These are phyloP conservation scores for Cyprichromis sp. DNA, from an alignment of 2,113 vertebrate genomes.

Conservation along the genomic window DNA sequence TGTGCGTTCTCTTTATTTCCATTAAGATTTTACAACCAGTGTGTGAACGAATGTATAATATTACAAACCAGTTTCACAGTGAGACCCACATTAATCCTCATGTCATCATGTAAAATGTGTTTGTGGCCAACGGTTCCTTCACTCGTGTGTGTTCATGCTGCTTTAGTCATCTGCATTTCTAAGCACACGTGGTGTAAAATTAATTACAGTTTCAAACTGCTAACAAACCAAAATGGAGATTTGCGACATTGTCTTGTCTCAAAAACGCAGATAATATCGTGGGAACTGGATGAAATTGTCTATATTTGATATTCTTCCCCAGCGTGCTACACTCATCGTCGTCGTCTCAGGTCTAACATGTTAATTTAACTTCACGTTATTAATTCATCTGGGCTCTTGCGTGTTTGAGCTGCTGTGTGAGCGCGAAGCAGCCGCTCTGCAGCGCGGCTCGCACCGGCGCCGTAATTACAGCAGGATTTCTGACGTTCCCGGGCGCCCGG, in stretches of 20 bases:
- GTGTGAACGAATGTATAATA: not conserved
- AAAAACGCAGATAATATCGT: not conserved
- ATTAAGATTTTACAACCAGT: not conserved
- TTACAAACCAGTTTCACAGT: not conserved
- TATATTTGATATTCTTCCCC: slow-evolving; percentile 10
- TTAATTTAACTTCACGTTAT: slow-evolving; percentile 39
- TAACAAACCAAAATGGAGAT: slow-evolving; percentile 10
- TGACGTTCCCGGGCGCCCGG: slow-evolving; percentile 6
- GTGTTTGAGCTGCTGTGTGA: not conserved
- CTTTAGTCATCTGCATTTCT: not conserved
- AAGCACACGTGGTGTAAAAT: not conserved
- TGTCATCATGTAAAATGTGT: not conserved
- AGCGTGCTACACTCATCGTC: not conserved
- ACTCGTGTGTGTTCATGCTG: slow-evolving; percentile 16
- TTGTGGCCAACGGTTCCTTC: slow-evolving; percentile 26
- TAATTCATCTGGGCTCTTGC: not conserved
- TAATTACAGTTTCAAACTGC: not conserved
- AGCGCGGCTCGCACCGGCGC: not conserved
- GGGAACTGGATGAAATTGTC: slow-evolving; percentile 21
- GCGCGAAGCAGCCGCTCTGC: not conserved
- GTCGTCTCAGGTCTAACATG: slow-evolving; percentile 8
- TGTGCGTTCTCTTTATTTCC: not conserved
- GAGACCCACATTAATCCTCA: not conserved
- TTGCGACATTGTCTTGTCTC: not conserved
- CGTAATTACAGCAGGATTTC: slow-evolving; percentile 22